phyloP scores from a whole-genome alignment of 2,888 invertebrate species.

The Hirtodrosophila histrioides region DNA sequence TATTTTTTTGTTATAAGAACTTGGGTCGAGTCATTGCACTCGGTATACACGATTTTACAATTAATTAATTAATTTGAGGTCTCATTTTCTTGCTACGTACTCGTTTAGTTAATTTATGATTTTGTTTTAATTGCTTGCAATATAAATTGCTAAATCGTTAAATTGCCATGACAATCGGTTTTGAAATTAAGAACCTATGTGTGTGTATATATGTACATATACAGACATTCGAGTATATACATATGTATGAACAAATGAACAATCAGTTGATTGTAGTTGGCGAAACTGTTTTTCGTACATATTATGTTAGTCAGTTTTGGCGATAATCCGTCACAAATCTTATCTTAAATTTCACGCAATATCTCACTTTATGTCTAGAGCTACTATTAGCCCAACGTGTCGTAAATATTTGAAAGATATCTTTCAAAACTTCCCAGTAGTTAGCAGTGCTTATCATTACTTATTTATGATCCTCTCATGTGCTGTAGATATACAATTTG shows the following conservation, averaged over 20 bases:
- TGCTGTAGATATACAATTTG: background rate
- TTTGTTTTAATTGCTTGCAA: slow-evolving; percentile 9
- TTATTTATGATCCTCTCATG: slow-evolving; percentile 30
- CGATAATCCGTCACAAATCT: slow-evolving; percentile 36
- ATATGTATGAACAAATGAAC: slow-evolving; percentile 4
- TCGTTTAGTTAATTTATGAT: slow-evolving; percentile 11
- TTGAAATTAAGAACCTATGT: slow-evolving; percentile 3
- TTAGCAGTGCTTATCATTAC: slow-evolving; percentile 29
- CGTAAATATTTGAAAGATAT: slow-evolving; percentile 19
- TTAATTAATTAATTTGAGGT: slow-evolving; percentile 37
- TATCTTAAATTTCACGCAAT: slow-evolving; percentile 35
- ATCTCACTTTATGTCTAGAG: background rate
- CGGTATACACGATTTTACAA: slow-evolving; percentile 23
- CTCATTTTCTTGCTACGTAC: slow-evolving; percentile 4
- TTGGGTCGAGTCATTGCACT: slow-evolving; percentile 39
- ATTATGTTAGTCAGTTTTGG: slow-evolving; percentile 4
- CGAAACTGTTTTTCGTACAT: background rate
- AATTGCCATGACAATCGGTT: slow-evolving; percentile 14
- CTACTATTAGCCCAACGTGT: slow-evolving; percentile 9
- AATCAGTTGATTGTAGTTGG: background rate
- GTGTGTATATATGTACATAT: background rate
- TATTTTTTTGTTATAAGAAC: slow-evolving; percentile 16
- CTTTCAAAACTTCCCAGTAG: slow-evolving; percentile 1
- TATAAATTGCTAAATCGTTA: background rate
- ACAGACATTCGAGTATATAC: too few relatives aligned